These are phyloP conservation scores for Nemapogon koenigi DNA, from an alignment of 2,888 invertebrate species.

Conservation along the genomic window DNA sequence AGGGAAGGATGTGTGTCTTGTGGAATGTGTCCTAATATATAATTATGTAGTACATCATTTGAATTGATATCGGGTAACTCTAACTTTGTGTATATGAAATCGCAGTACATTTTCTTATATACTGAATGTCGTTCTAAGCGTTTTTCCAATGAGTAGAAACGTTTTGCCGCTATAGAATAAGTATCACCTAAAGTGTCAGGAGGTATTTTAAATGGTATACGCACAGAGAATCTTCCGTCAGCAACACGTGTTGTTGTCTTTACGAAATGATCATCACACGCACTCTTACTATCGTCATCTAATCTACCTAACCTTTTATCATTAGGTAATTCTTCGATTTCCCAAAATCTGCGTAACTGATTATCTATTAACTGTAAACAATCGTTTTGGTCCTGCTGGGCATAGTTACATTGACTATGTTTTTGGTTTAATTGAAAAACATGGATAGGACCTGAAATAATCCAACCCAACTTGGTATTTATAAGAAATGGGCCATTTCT, in stretches of 20 bases:
- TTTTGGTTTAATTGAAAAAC: slow-evolving; percentile 3
- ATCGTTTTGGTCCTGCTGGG: too few species aligned
- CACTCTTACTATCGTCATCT: slow-evolving; percentile 11
- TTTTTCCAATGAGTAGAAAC: slow-evolving; percentile 16
- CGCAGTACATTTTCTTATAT: slow-evolving; percentile 14
- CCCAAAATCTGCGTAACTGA: slow-evolving; percentile 16
- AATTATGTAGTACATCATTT: too few species aligned
- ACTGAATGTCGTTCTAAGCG: slow-evolving; percentile 10
- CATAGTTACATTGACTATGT: slow-evolving; percentile 14
- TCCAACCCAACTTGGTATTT: slow-evolving; percentile 17
- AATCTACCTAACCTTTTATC: neutral
- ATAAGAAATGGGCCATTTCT: slow-evolving; percentile 15
- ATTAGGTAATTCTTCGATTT: slow-evolving; percentile 14
- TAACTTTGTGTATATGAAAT: slow-evolving; percentile 17
- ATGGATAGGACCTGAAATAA: slow-evolving; percentile 14
- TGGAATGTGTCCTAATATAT: too few species aligned
- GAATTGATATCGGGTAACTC: too few species aligned
- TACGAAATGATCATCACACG: slow-evolving; percentile 15
- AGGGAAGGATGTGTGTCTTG: too few species aligned
- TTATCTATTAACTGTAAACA: slow-evolving; percentile 9
- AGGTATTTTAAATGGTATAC: slow-evolving; percentile 15
- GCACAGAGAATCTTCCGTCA: slow-evolving; percentile 17
- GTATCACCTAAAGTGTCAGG: slow-evolving; percentile 16
- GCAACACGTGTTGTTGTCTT: slow-evolving; percentile 14
- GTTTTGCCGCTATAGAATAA: slow-evolving; percentile 12